Percentiles rank a stretch among this genome's conserved stretches.
These are phyloP conservation scores for Nibea coibor DNA, from an alignment of 2,113 vertebrate species.

Conservation along the genomic window DNA sequence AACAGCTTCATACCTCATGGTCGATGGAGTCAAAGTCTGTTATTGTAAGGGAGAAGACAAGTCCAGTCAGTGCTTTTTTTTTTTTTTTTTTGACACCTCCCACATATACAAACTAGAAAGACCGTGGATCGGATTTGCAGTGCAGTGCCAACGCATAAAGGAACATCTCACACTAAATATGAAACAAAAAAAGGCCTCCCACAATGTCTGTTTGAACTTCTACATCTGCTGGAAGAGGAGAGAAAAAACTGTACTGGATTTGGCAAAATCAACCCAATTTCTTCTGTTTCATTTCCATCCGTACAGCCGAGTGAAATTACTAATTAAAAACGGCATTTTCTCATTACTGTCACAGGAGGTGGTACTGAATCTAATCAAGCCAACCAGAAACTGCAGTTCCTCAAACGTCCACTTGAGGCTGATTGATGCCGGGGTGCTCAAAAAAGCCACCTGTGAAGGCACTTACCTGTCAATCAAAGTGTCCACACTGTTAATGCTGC, in stretches of 20 bases:
- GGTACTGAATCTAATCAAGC: background rate
- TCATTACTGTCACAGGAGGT: background rate
- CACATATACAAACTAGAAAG: conserved; percentile 19
- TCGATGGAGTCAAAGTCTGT: conserved; percentile 1
- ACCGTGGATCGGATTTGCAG: background rate
- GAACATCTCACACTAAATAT: background rate
- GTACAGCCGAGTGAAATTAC: conserved; percentile 14
- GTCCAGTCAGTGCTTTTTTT: conserved; percentile 1
- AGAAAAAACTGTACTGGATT: background rate
- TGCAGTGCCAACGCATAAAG: background rate
- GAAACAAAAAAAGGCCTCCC: conserved; percentile 3
- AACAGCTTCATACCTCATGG: background rate
- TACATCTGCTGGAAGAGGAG: background rate
- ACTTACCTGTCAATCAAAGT: too few relatives aligned
- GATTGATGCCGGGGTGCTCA: too few relatives aligned
- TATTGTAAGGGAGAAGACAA: background rate
- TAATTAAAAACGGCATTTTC: background rate
- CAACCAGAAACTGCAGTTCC: too few relatives aligned
- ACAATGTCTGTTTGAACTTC: conserved; percentile 18
- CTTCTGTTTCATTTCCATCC: conserved; percentile 1
- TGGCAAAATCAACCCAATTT: background rate
- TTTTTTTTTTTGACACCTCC: conserved; percentile 12
- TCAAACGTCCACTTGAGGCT: too few relatives aligned
- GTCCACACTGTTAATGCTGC: too few relatives aligned
- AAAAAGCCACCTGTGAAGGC: too few relatives aligned